Percentiles rank a stretch among this genome's conserved stretches.
phyloP scores from a whole-genome alignment of 2,888 invertebrate genomes.

The Orthosia cruda region DNA sequence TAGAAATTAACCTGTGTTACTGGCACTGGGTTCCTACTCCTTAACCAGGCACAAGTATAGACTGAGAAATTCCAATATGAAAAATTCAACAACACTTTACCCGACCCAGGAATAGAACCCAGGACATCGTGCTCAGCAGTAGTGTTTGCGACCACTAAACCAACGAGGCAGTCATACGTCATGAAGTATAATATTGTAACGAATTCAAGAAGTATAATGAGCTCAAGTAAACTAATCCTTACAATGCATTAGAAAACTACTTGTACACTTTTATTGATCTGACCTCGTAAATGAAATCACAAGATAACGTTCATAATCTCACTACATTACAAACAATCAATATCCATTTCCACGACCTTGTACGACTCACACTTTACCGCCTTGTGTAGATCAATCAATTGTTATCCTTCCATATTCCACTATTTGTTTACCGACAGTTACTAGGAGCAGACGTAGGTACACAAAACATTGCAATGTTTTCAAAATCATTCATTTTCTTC shows the following conservation, averaged over 20 bases:
- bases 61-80: no score
- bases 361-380: constrained; percentile 22
- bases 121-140: no score
- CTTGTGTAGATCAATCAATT: constrained; percentile 28
- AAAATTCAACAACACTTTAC: no score
- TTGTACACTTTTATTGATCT: no score
- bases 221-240: neutral
- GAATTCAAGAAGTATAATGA: neutral
- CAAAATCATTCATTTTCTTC: constrained; percentile 16
- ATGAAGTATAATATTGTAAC: no score
- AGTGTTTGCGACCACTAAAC: no score
- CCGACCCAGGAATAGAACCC: no score
- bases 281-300: constrained; percentile 7
- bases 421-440: constrained; percentile 42
- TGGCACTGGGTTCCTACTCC: no score
- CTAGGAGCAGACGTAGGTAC: constrained; percentile 47
- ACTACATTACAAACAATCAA: constrained; percentile 20
- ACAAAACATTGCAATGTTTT: constrained; percentile 31
- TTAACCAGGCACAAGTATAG: no score
- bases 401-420: constrained; percentile 16
- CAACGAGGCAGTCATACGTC: no score
- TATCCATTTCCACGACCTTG: constrained; percentile 11
- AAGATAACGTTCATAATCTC: constrained; percentile 7
- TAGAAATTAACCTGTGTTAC: no score
- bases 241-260: neutral